These are phyloP conservation scores for Oceanites oceanicus DNA, from an alignment of 2,113 vertebrate species.

Conservation along the genomic window DNA sequence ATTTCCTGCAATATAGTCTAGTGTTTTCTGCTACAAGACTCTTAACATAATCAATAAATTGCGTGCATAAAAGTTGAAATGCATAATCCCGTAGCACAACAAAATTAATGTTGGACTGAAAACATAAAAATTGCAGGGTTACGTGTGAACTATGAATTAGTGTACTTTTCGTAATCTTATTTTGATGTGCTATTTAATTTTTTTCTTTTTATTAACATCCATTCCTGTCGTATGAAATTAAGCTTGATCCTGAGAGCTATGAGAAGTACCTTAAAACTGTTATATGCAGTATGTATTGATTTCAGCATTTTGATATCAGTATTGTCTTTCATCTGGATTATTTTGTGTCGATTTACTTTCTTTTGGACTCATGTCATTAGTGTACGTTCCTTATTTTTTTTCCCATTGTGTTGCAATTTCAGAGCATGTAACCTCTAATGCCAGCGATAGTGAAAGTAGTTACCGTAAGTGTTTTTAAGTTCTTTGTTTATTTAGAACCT, in stretches of 20 bases:
- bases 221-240: constrained; percentile 53
- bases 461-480: constrained; percentile 81
- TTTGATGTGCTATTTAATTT: constrained; percentile 35
- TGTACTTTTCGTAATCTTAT: not conserved
- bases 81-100: not conserved
- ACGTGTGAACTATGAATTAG: not conserved
- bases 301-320: constrained; percentile 46
- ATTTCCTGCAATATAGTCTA: not conserved
- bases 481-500: constrained; percentile 43
- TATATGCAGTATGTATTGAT: constrained; percentile 59
- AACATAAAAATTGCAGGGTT: not conserved
- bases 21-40: not conserved
- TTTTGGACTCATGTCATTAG: constrained; percentile 57
- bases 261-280: constrained; percentile 59
- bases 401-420: constrained; percentile 86
- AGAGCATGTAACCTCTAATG: constrained; percentile 94
- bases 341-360: constrained; percentile 54
- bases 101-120: not conserved
- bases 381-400: constrained; percentile 79
- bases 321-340: constrained; percentile 66
- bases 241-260: constrained; percentile 56
- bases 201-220: constrained; percentile 56
- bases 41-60: not conserved
- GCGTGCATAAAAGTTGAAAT: not conserved
- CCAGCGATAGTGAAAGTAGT: constrained; percentile 87